These are phyloP conservation scores for Castor canadensis DNA, from an alignment of 2,113 vertebrate genomes.

Conservation along the genomic window DNA sequence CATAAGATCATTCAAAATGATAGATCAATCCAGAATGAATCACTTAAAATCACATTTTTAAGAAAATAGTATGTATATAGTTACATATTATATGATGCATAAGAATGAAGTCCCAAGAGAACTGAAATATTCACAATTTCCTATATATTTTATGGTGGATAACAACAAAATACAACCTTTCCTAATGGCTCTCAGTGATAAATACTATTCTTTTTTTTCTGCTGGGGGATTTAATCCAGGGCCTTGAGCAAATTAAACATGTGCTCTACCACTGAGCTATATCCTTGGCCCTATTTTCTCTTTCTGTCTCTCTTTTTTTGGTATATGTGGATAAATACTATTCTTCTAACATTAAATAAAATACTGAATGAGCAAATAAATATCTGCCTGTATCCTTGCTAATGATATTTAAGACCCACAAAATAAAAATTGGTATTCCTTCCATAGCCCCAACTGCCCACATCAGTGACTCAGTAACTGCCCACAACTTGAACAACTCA, in stretches of 20 bases:
- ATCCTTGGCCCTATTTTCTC: background rate
- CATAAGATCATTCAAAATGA: background rate
- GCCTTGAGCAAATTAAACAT: background rate
- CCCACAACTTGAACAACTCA: slow-evolving; percentile 58
- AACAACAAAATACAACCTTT: background rate
- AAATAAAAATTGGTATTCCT: background rate
- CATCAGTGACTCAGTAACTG: background rate
- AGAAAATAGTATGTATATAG: background rate
- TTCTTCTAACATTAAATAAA: background rate
- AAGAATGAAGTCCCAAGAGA: background rate
- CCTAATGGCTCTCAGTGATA: background rate
- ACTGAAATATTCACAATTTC: background rate
- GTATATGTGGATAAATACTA: background rate
- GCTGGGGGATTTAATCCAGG: background rate
- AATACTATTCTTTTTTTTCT: background rate
- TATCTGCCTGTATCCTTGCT: background rate
- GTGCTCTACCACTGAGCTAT: background rate
- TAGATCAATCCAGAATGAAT: background rate
- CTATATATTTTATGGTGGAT: background rate
- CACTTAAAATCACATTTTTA: background rate
- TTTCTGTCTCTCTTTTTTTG: too few species aligned
- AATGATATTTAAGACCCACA: background rate
- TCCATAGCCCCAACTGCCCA: background rate
- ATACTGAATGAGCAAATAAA: background rate
- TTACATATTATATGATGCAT: background rate